Conservation (phyloP, 2,113 vertebrate genomes). For the Xerus inauris region DNA sequence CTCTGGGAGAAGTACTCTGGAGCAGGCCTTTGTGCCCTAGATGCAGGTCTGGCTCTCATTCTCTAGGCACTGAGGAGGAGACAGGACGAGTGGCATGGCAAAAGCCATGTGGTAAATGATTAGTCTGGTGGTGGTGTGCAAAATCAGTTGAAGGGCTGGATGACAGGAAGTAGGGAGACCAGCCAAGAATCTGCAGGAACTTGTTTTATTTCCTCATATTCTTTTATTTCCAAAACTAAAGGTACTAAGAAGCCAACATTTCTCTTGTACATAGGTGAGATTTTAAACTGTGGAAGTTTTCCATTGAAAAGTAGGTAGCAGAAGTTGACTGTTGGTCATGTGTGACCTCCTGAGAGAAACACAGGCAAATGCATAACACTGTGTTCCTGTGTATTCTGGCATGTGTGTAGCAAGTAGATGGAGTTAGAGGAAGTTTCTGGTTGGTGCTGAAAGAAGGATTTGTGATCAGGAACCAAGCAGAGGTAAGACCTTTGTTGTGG, state of each 20-base stretch:
- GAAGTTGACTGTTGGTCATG: neutral
- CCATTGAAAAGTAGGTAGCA: neutral
- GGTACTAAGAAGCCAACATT: neutral
- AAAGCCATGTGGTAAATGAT: neutral
- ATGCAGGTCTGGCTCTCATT: neutral
- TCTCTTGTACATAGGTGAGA: neutral
- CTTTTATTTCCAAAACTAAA: conserved; percentile 3
- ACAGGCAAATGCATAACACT: neutral
- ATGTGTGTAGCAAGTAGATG: neutral
- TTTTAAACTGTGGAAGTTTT: conserved; percentile 23
- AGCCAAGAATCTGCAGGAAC: neutral
- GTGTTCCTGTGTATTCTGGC: neutral
- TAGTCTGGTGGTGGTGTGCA: neutral
- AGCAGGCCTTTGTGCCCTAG: neutral
- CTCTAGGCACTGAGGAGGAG: neutral
- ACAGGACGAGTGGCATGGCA: neutral
- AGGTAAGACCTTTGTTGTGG: neutral
- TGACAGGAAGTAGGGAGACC: neutral
- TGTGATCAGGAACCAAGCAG: neutral
- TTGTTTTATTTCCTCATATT: neutral
- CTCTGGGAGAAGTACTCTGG: neutral
- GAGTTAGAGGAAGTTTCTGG: neutral
- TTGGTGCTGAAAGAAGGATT: neutral
- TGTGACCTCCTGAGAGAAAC: neutral
- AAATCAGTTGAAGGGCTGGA: neutral